phyloP scores from a whole-genome alignment of 2,888 invertebrate genomes.

The Parascotia fuliginaria region DNA sequence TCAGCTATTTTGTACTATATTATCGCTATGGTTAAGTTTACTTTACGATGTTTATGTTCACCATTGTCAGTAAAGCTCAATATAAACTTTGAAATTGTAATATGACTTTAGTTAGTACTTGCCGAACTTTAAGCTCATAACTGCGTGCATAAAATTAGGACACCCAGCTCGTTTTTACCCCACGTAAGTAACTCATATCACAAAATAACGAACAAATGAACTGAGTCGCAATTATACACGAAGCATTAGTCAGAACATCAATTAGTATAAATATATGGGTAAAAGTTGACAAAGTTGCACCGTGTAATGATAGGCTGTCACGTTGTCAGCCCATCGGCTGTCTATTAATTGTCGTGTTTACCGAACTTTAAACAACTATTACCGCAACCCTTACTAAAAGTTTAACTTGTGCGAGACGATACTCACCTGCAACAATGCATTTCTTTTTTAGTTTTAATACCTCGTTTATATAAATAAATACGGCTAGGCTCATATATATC shows the following conservation, averaged over 20 bases:
- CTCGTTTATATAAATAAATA: not conserved
- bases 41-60: no score
- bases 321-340: not conserved
- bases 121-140: no score
- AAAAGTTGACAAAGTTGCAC: constrained; percentile 2
- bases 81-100: no score
- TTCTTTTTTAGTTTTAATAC: not conserved
- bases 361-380: not conserved
- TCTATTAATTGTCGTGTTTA: constrained; percentile 3
- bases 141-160: no score
- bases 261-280: not conserved
- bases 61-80: no score
- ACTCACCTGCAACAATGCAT: not conserved
- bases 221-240: not conserved
- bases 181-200: not conserved
- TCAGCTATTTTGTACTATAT: no score
- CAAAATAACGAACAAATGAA: not conserved
- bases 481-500: no score
- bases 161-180: not conserved
- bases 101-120: no score
- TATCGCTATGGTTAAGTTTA: no score
- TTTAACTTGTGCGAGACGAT: not conserved
- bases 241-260: not conserved
- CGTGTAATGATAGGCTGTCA: constrained; percentile 1
- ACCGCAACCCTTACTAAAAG: not conserved